Conservation (phyloP, 92 coral and sea anemone species). For the Zoanthus gigantus region DNA sequence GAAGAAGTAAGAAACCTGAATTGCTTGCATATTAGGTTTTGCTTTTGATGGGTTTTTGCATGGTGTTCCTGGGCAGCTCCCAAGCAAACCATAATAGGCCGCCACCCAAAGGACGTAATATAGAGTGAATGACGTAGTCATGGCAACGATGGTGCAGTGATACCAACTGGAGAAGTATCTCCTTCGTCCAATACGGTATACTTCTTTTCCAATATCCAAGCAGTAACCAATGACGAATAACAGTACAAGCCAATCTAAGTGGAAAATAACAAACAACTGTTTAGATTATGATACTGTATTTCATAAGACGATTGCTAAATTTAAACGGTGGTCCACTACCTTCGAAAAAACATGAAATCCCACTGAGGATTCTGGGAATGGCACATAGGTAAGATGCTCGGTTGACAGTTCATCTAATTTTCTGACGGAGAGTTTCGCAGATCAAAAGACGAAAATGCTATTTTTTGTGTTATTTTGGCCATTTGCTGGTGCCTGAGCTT, state of each 20-base stretch:
- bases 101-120: conserved; percentile 30
- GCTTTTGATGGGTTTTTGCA: not conserved
- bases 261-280: not conserved
- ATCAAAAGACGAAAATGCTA: too few relatives aligned
- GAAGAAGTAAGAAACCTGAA: conserved; percentile 39
- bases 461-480: too few relatives aligned
- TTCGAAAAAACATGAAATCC: too few relatives aligned
- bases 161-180: conserved; percentile 50
- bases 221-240: conserved; percentile 36
- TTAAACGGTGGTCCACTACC: too few relatives aligned
- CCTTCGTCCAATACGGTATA: conserved; percentile 15
- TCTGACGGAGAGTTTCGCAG: too few relatives aligned
- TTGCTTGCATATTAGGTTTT: not conserved
- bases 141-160: conserved; percentile 34
- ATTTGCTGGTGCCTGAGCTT: too few relatives aligned
- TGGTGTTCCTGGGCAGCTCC: not conserved
- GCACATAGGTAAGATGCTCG: too few relatives aligned
- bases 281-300: too few relatives aligned
- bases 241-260: conserved; percentile 48
- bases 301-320: too few relatives aligned
- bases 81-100: conserved; percentile 6
- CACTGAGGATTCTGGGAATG: too few relatives aligned
- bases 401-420: too few relatives aligned
- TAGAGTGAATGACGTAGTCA: conserved; percentile 38
- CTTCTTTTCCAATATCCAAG: conserved; percentile 48